These are phyloP conservation scores for Phataginus tetradactyla DNA, from an alignment of 2,797 vertebrate species.

Conservation along the genomic window DNA sequence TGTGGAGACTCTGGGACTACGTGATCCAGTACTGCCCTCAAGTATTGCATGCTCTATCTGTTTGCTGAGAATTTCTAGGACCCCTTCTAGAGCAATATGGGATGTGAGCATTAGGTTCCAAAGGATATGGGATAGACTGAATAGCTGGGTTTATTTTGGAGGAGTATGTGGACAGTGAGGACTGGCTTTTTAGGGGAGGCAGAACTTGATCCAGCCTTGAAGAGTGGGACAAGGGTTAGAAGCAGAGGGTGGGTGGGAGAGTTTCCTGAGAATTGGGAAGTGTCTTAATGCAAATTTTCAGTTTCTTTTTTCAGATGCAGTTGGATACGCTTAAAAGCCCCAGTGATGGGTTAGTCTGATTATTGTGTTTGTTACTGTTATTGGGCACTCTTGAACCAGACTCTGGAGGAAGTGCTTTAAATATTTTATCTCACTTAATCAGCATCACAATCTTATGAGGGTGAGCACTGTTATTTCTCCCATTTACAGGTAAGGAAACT, in stretches of 20 bases:
- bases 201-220: not conserved
- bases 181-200: not conserved
- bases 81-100: not conserved
- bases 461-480: not conserved
- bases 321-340: not conserved
- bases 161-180: not conserved
- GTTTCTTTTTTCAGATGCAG: not conserved
- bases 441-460: not conserved
- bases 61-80: not conserved
- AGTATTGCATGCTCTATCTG: not conserved
- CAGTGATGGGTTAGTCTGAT: not conserved
- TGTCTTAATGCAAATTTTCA: not conserved
- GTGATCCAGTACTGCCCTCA: not conserved
- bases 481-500: not conserved
- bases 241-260: not conserved
- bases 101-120: not conserved
- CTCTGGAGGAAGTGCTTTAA: not conserved
- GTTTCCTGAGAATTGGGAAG: not conserved
- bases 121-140: not conserved
- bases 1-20: not conserved
- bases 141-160: not conserved
- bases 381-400: not conserved
- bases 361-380: not conserved
- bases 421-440: not conserved
- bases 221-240: not conserved